Percentiles rank a stretch among this genome's conserved stretches.
phyloP scores from a whole-genome alignment of 1,140 invertebrate species.

The Lordiphosa clarofinis region DNA sequence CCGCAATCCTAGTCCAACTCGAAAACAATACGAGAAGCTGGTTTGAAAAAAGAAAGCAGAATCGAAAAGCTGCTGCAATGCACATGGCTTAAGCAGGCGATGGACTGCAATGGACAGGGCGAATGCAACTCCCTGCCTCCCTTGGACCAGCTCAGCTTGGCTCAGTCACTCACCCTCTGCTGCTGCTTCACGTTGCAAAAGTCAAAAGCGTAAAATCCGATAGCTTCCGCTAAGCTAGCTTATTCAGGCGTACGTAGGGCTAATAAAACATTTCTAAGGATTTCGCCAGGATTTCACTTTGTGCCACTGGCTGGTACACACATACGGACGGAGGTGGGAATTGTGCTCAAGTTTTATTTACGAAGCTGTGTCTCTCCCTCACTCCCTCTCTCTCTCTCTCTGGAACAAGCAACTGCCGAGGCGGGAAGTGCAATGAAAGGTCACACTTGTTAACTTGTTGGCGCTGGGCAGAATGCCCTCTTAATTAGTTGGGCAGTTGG shows the following conservation, averaged over 20 bases:
- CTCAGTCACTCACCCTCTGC: conserved; percentile 15
- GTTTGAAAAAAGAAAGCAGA: conserved; percentile 31
- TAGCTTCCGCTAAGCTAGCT: conserved; percentile 77
- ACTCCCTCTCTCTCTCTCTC: conserved; percentile 17
- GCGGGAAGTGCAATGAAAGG: conserved; percentile 35
- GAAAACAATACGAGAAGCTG: conserved; percentile 46
- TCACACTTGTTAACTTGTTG: conserved; percentile 55
- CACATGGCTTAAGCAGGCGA: conserved; percentile 58
- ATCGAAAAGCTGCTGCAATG: conserved; percentile 53
- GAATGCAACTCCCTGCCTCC: conserved; percentile 37
- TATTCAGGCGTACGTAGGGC: conserved; percentile 75
- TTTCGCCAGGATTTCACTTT: conserved; percentile 61
- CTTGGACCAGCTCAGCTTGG: conserved; percentile 12
- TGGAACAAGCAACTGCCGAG: conserved; percentile 26
- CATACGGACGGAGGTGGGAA: background rate
- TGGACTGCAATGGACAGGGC: conserved; percentile 42
- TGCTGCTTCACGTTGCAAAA: conserved; percentile 58
- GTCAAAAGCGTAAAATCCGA: conserved; percentile 77
- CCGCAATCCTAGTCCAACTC: conserved; percentile 14
- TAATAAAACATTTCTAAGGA: conserved; percentile 78
- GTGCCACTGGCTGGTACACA: conserved; percentile 24
- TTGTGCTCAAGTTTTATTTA: conserved; percentile 39
- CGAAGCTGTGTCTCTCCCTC: conserved; percentile 9
- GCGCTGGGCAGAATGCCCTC: conserved; percentile 58
- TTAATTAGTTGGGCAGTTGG: conserved; percentile 49